Conservation (phyloP, 2,797 vertebrate genomes). For the Platalea minor region DNA sequence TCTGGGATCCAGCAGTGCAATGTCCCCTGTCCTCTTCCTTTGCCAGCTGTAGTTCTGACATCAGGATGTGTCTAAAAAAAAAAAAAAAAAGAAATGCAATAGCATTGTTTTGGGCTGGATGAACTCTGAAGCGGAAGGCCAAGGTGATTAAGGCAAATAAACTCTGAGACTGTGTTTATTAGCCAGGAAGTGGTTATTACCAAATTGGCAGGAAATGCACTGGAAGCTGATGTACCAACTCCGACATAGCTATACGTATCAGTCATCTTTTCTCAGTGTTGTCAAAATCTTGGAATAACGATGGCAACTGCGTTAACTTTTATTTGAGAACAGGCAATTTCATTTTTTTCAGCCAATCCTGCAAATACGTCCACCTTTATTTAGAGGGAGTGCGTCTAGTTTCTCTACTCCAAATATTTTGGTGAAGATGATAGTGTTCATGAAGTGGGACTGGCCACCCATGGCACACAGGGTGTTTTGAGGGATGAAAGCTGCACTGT, state of each 20-base stretch:
- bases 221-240: not conserved
- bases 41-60: not conserved
- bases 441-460: rapidly evolving
- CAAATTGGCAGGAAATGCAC: slow-evolving; percentile 13
- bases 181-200: slow-evolving; percentile 45
- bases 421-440: not conserved
- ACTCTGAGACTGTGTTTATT: not conserved
- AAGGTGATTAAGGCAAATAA: slow-evolving; percentile 40
- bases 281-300: not conserved
- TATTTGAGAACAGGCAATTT: not conserved
- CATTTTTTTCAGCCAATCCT: not conserved
- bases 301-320: not conserved
- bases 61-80: not conserved
- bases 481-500: not conserved
- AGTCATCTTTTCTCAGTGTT: not conserved
- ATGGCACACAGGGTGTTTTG: not conserved
- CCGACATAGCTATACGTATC: not conserved
- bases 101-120: slow-evolving; percentile 8
- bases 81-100: not conserved
- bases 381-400: not conserved
- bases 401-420: not conserved
- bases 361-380: not conserved
- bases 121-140: slow-evolving; percentile 30
- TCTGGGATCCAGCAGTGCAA: not conserved
- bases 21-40: not conserved